Evolutionary conservation across 2,113 vertebrate species (phyloP).

Genomic region (Ramphastos sulfuratus): DNA sequence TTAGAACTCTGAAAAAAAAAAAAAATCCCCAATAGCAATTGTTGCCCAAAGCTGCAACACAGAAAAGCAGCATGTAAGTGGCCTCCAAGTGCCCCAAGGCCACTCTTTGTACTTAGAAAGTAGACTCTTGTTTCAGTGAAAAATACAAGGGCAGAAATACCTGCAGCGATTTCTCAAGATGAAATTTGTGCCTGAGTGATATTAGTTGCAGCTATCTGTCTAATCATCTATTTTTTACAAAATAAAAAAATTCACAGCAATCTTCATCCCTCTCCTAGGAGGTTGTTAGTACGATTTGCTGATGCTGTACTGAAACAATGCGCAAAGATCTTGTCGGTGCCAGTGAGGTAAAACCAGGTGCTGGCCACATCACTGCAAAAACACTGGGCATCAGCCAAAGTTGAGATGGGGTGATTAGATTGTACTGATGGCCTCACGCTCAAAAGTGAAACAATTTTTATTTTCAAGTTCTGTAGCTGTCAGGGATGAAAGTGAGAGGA

Average conservation of each 20-base stretch:
- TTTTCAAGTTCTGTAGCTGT: slow-evolving; percentile 1
- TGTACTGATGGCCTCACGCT: neutral
- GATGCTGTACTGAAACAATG: neutral
- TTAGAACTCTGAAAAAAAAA: neutral
- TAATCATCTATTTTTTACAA: neutral
- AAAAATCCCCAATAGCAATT: neutral
- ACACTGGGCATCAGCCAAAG: neutral
- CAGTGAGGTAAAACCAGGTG: slow-evolving; percentile 18
- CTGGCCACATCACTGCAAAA: neutral
- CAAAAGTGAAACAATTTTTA: slow-evolving; percentile 17
- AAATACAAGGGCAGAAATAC: neutral
- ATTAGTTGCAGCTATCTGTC: neutral
- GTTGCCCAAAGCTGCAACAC: neutral
- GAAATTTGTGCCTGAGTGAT: neutral
- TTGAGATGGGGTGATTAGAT: neutral
- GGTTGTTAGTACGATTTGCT: neutral
- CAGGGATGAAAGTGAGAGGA: neutral
- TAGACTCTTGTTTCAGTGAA: neutral
- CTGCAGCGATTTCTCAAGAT: neutral
- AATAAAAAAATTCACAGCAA: neutral
- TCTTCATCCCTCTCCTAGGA: neutral
- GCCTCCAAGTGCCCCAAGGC: neutral
- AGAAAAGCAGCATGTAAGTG: neutral
- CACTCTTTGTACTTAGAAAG: neutral
- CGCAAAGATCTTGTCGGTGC: neutral